Conservation (phyloP, 2,888 invertebrate genomes). For the Phyto melanocephala region DNA sequence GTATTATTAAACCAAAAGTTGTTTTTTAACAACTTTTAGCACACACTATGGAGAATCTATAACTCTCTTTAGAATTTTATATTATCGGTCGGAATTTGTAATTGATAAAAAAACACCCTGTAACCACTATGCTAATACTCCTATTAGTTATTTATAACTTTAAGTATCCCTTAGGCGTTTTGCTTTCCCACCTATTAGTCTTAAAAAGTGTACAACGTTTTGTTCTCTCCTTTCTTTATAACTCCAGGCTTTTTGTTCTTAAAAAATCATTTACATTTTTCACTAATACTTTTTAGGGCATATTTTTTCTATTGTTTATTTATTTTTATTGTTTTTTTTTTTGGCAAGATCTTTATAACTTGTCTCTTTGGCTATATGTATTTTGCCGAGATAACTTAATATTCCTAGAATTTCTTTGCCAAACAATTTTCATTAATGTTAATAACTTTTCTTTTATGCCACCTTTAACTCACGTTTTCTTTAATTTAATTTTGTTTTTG, state of each 20-base stretch:
- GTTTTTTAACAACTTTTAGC: no score
- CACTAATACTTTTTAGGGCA: neutral
- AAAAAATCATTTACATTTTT: conserved; percentile 26
- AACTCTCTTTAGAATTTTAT: no score
- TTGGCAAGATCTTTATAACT: conserved; percentile 1
- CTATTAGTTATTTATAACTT: no score
- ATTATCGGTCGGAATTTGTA: no score
- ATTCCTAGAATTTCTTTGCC: conserved; percentile 2
- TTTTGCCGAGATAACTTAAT: conserved; percentile 25
- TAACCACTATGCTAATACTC: no score
- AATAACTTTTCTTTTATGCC: conserved; percentile 60
- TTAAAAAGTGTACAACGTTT: neutral
- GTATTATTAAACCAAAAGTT: neutral
- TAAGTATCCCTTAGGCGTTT: neutral
- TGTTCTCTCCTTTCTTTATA: neutral
- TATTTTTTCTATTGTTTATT: neutral
- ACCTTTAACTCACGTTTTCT: conserved; percentile 60
- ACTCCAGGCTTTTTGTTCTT: neutral
- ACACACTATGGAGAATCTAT: no score
- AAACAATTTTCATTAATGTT: conserved; percentile 43
- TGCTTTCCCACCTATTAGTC: neutral
- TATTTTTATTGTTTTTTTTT: neutral
- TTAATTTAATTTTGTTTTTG: neutral
- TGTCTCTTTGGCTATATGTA: neutral
- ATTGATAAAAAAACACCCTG: no score